phyloP scores from a whole-genome alignment of 92 coral and sea anemone genomes.

The Zoanthus sociatus region DNA sequence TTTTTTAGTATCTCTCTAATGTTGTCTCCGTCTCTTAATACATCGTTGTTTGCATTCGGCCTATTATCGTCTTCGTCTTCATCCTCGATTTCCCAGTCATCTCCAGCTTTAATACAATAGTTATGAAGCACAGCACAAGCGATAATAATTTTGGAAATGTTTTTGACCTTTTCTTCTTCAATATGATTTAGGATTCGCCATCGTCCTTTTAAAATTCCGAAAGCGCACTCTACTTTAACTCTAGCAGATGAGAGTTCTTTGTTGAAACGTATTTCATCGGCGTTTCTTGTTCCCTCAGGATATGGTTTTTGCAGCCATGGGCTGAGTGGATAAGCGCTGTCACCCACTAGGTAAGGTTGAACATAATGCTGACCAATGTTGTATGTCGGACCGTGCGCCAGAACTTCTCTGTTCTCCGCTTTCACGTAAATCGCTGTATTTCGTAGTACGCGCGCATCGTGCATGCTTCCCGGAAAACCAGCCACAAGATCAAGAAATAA shows the following conservation, averaged over 20 bases:
- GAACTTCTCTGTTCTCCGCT: conserved; percentile 14
- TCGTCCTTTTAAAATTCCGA: conserved; percentile 42
- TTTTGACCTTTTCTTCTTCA: conserved; percentile 42
- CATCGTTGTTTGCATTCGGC: conserved; percentile 30
- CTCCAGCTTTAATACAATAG: conserved; percentile 61
- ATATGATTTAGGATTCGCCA: conserved; percentile 37
- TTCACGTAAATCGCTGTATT: not conserved
- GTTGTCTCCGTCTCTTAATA: conserved; percentile 47
- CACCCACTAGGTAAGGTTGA: conserved; percentile 58
- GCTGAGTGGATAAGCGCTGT: conserved; percentile 52
- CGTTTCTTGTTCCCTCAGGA: conserved; percentile 63
- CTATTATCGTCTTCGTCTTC: conserved; percentile 45
- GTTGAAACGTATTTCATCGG: conserved; percentile 51
- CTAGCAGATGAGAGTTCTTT: conserved; percentile 8
- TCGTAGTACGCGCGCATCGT: not conserved
- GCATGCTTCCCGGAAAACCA: not conserved
- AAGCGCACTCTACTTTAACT: conserved; percentile 49
- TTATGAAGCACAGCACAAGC: conserved; percentile 74
- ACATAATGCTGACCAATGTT: conserved; percentile 17
- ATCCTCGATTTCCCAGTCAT: conserved; percentile 64
- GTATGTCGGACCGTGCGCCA: not conserved
- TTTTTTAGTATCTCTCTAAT: conserved; percentile 10
- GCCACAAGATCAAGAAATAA: not conserved
- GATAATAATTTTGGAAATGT: conserved; percentile 38
- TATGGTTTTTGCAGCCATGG: conserved; percentile 68